Conservation (phyloP, 1,140 invertebrate genomes). For the Atopsyche davidsoni region DNA sequence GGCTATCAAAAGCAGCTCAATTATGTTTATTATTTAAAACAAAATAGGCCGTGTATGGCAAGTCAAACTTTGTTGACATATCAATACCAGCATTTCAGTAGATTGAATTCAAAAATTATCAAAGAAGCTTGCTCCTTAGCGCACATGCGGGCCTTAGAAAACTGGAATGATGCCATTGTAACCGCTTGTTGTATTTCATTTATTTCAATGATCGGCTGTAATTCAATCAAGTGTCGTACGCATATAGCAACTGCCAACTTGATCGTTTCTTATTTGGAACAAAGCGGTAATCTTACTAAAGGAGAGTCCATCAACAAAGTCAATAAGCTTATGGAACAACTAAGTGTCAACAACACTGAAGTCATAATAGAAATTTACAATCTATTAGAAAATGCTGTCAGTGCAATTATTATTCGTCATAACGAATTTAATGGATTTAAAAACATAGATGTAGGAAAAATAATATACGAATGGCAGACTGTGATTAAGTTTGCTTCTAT, state of each 20-base stretch:
- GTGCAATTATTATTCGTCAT: neutral
- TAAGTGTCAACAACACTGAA: constrained; percentile 40
- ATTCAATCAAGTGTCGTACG: constrained; percentile 53
- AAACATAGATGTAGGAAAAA: constrained; percentile 26
- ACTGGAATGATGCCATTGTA: constrained; percentile 51
- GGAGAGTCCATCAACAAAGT: constrained; percentile 39
- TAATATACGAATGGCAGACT: constrained; percentile 50
- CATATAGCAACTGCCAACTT: constrained; percentile 51
- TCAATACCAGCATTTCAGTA: constrained; percentile 44
- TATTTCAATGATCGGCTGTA: constrained; percentile 55
- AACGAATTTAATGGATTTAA: constrained; percentile 16
- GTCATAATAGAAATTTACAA: constrained; percentile 39
- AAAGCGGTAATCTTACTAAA: constrained; percentile 32
- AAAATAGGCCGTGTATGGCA: constrained; percentile 58
- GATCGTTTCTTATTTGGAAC: constrained; percentile 38
- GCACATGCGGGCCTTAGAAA: constrained; percentile 52
- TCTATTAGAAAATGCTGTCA: constrained; percentile 37
- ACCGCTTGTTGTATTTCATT: constrained; percentile 55
- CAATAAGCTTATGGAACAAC: constrained; percentile 39
- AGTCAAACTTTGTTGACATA: constrained; percentile 46
- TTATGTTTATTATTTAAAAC: constrained; percentile 58
- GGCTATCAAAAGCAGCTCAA: constrained; percentile 56
- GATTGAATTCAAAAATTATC: constrained; percentile 42
- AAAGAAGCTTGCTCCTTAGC: constrained; percentile 52
- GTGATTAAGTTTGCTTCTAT: constrained; percentile 53